Evolutionary conservation across 1,140 invertebrate species (phyloP).

Genomic region (Frieseomelitta varia): DNA sequence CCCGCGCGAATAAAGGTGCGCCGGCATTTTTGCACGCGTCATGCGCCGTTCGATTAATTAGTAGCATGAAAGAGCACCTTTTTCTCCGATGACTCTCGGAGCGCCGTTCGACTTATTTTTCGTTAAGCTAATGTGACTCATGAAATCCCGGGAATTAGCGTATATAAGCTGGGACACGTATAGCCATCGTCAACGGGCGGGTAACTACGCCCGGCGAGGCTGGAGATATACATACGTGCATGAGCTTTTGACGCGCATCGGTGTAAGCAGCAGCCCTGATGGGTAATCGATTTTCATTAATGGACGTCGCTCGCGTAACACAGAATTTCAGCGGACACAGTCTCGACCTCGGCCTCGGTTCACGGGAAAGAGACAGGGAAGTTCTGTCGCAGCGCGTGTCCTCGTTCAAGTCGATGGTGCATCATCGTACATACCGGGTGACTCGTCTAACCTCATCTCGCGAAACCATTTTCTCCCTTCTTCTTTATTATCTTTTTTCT

Average conservation of each 20-base stretch:
- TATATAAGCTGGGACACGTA: constrained; percentile 55
- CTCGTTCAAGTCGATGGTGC: constrained; percentile 44
- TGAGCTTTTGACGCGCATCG: constrained; percentile 64
- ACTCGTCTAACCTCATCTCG: not conserved
- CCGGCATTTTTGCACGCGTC: not conserved
- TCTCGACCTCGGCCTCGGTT: constrained; percentile 51
- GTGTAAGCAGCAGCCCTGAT: constrained; percentile 66
- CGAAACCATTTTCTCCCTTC: not conserved
- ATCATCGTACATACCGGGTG: constrained; percentile 25
- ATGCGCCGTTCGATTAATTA: constrained; percentile 20
- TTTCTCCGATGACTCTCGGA: not conserved
- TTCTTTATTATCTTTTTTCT: too few relatives aligned
- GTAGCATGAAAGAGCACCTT: not conserved
- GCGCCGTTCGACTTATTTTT: constrained; percentile 48
- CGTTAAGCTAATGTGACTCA: constrained; percentile 55
- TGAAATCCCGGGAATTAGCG: constrained; percentile 59
- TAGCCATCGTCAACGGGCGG: constrained; percentile 32
- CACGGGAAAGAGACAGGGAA: constrained; percentile 37
- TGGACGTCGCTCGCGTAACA: constrained; percentile 66
- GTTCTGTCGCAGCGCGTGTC: constrained; percentile 49
- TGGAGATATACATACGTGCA: constrained; percentile 37
- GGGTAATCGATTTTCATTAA: constrained; percentile 75
- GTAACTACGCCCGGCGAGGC: constrained; percentile 19
- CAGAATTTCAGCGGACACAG: constrained; percentile 62
- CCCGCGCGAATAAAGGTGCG: not conserved